Percentiles rank a stretch among this genome's conserved stretches.
These are phyloP conservation scores for Oreochromis grahami DNA, from an alignment of 2,797 vertebrate species.

Conservation along the genomic window DNA sequence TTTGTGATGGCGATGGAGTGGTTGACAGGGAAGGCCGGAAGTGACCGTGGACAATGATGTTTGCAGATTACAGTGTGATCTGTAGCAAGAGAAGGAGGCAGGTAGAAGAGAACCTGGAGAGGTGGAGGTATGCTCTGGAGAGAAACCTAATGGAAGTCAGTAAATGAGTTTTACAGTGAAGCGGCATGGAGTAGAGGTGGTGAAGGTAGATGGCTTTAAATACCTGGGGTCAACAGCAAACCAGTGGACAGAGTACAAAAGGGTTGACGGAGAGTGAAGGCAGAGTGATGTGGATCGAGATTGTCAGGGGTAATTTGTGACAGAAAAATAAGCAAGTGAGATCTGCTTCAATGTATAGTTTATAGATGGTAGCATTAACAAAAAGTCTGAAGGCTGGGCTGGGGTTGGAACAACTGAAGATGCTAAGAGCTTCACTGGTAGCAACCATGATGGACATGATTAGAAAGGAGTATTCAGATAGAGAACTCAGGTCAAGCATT, in stretches of 20 bases:
- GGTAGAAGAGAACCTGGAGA: not conserved
- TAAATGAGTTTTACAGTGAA: not conserved
- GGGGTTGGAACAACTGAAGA: rapidly evolving
- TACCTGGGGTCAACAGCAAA: not conserved
- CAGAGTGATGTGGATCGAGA: not conserved
- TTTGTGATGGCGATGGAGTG: not conserved
- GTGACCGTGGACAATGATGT: not conserved
- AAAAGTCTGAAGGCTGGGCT: not conserved
- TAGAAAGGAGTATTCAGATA: not conserved
- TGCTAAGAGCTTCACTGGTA: not conserved
- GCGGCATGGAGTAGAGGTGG: rapidly evolving
- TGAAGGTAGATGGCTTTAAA: not conserved
- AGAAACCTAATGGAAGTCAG: not conserved
- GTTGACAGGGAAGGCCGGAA: not conserved
- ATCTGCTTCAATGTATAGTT: not conserved
- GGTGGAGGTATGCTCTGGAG: not conserved
- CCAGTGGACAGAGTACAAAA: not conserved
- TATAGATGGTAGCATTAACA: not conserved
- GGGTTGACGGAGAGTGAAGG: not conserved
- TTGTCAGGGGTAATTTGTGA: not conserved
- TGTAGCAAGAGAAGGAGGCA: not conserved
- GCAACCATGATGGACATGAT: not conserved
- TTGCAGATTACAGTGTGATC: not conserved
- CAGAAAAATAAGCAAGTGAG: not conserved
- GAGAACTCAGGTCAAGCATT: not conserved